These are phyloP conservation scores for Perdita meconis DNA, from an alignment of 2,888 invertebrate species.

Conservation along the genomic window DNA sequence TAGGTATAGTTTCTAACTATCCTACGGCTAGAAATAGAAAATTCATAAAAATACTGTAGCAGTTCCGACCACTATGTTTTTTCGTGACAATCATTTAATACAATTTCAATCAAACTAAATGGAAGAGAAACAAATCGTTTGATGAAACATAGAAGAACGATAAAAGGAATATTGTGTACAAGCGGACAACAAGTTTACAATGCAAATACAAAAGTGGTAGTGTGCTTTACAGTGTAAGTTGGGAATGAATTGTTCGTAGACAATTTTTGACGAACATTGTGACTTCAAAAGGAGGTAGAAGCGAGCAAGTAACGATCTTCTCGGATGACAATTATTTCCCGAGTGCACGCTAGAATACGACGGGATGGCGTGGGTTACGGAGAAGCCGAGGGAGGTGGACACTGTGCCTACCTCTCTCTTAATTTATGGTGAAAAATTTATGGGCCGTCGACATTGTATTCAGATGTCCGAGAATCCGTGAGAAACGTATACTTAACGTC, in stretches of 20 bases:
- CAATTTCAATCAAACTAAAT: too few species aligned
- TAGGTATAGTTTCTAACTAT: too few species aligned
- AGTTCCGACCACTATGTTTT: too few species aligned
- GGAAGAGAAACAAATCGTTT: too few species aligned
- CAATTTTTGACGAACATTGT: conserved; percentile 2
- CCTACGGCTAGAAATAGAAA: too few species aligned
- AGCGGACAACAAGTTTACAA: not conserved
- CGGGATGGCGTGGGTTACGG: conserved; percentile 16
- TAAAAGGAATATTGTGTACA: not conserved
- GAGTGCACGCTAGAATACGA: conserved; percentile 61
- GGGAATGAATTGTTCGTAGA: not conserved
- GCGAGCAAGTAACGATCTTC: conserved; percentile 57
- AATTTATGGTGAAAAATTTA: conserved; percentile 78
- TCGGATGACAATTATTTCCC: conserved; percentile 79
- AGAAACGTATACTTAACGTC: conserved; percentile 68
- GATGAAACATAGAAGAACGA: too few species aligned
- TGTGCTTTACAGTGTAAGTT: not conserved
- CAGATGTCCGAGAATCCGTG: conserved; percentile 73
- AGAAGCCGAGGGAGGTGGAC: conserved; percentile 34
- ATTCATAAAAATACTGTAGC: too few species aligned
- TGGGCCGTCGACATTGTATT: conserved; percentile 76
- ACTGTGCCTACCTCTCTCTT: conserved; percentile 71
- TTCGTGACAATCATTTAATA: too few species aligned
- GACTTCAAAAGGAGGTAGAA: conserved; percentile 4
- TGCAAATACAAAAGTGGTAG: not conserved